These are phyloP conservation scores for Aphrocallistes beatrix DNA, from an alignment of 37 sponge, comb jelly and placozoan genomes.

Conservation along the genomic window DNA sequence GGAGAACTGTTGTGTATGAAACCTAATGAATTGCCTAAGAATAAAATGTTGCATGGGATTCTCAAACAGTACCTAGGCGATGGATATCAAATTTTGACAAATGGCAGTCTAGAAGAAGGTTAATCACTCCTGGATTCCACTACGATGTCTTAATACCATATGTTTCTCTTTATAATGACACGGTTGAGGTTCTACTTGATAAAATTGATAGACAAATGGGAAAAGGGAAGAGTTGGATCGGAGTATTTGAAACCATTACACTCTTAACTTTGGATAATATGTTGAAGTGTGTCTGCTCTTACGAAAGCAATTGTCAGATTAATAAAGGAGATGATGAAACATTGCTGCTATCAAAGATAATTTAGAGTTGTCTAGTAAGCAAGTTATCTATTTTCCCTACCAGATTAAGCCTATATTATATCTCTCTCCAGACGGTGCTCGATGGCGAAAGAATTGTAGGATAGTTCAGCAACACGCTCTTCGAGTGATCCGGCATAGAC, in stretches of 20 bases:
- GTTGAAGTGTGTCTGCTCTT: constrained; percentile 50
- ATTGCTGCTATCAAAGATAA: not conserved
- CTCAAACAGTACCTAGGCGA: constrained; percentile 28
- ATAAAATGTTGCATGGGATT: not conserved
- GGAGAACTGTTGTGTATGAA: not conserved
- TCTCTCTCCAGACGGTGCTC: constrained; percentile 35
- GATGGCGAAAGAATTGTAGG: constrained; percentile 19
- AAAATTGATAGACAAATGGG: not conserved
- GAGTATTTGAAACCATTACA: constrained; percentile 31
- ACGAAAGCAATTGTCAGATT: constrained; percentile 52
- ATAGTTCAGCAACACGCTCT: constrained; percentile 32
- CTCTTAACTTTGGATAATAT: constrained; percentile 51
- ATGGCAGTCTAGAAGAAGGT: constrained; percentile 53
- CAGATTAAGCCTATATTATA: constrained; percentile 31
- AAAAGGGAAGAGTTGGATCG: constrained; percentile 17
- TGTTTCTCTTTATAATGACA: constrained; percentile 44
- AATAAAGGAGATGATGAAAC: not conserved
- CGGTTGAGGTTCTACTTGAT: constrained; percentile 24
- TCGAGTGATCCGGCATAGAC: constrained; percentile 28
- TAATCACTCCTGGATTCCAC: constrained; percentile 76
- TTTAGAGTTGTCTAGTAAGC: not conserved
- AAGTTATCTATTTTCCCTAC: constrained; percentile 13
- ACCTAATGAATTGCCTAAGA: not conserved
- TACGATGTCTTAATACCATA: constrained; percentile 54
- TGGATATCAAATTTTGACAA: constrained; percentile 49